phyloP scores from a whole-genome alignment of 35 echinoderm and acorn worm species.

The Lytechinus pictus region DNA sequence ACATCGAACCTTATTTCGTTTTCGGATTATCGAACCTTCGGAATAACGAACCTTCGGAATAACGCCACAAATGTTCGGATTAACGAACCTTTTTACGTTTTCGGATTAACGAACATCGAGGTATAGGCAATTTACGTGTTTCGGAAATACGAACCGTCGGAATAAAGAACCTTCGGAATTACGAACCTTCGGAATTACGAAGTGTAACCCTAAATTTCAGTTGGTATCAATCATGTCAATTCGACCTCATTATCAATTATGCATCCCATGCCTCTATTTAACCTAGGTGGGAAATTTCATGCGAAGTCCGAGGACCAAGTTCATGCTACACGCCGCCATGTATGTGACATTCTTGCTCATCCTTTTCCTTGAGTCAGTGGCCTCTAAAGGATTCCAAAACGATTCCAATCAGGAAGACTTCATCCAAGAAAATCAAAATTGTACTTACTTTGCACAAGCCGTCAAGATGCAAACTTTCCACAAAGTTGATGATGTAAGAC shows the following conservation, averaged over 20 bases:
- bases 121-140: too few species aligned
- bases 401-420: not conserved
- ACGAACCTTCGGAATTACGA: too few species aligned
- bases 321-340: conserved; percentile 75
- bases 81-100: too few species aligned
- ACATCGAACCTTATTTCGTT: too few species aligned
- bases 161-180: too few species aligned
- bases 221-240: not conserved
- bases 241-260: too few species aligned
- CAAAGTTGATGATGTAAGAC: not conserved
- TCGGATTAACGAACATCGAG: too few species aligned
- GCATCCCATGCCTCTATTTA: not conserved
- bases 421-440: not conserved
- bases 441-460: not conserved
- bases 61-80: too few species aligned
- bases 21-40: too few species aligned
- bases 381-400: not conserved
- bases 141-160: too few species aligned
- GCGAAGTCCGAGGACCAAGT: conserved; percentile 62
- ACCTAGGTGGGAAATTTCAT: conserved; percentile 4
- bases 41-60: too few species aligned
- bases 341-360: conserved; percentile 77
- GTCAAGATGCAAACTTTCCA: not conserved
- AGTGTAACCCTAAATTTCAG: too few species aligned
- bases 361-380: conserved; percentile 84